Base-by-base conservation (phyloP, 1,140 invertebrate genomes). In the Paraescarpia echinospica region DNA sequence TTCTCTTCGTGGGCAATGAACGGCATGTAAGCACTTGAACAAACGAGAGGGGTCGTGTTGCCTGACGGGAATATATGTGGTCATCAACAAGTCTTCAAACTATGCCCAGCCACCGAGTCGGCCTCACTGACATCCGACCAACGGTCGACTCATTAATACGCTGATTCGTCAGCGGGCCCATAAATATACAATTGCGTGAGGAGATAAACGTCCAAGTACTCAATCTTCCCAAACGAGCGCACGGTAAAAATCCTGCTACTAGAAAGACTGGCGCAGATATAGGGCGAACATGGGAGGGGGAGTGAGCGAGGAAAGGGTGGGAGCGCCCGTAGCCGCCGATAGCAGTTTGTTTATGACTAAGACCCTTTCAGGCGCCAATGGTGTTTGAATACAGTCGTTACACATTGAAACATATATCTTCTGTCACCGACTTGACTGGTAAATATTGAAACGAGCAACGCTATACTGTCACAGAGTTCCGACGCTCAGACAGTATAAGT, bases 81-180 rank as follows among this genome's bases (percentile, higher is more conserved):
- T 77, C 59, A 77, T 27, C 59, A 77, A 18, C 59, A 77, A 31
- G 59, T 22, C 59, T 77, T 77, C 59, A 18, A 77, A 77, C 59
- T 77, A 77, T 77, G 12, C 22, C 14, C 59, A 77, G 59, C 59
- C 59, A 77, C 59, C 27, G 59, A 27, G 59, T 18, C 59, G 14
- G 22, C 59, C 4, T 77, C 59, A 4, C 59, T 31, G 59, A 77
- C 59, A 77, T 77, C 59, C 59, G 59, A 18, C 59, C 59, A 77
- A 22, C 59, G 59, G 59, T 77, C 59, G 59, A 77, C 12, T 77
- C 59, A 77, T 77, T 77, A 77, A 77, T 77, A 77, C 59, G 59
- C 59, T 77, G 59, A 77, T 77, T 77, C 59, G 59, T 77, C 59
- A 77, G 59, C 59, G 59, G 59, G 59, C 59, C 59, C 59, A 77